Conservation (phyloP, 2,113 vertebrate species). For the Crocuta crocuta region DNA sequence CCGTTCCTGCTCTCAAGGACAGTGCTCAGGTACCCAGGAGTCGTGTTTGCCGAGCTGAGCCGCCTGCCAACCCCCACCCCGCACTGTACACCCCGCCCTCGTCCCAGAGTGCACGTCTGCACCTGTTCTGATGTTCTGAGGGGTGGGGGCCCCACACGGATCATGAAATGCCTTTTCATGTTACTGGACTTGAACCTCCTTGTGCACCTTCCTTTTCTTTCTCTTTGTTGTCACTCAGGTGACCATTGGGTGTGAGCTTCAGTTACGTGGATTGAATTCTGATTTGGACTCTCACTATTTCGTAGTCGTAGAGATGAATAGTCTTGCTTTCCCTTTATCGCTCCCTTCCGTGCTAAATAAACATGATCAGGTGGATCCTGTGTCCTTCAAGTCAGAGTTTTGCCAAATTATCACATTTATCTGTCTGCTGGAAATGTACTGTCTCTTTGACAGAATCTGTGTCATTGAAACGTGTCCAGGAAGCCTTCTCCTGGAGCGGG, state of each 20-base stretch:
- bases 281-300: not conserved
- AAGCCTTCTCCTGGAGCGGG: accelerated
- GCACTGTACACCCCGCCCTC: accelerated
- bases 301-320: accelerated
- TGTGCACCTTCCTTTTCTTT: not conserved
- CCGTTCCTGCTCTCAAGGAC: not conserved
- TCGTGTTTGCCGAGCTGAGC: not conserved
- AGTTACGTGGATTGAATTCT: accelerated
- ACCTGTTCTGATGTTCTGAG: too few relatives aligned
- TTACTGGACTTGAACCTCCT: not conserved
- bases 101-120: not conserved
- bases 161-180: too few relatives aligned
- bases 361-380: too few relatives aligned
- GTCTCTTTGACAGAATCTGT: not conserved
- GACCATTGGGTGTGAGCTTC: not conserved
- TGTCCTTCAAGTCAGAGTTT: not conserved
- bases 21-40: not conserved
- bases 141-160: not conserved
- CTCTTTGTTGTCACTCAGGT: not conserved
- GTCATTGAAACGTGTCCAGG: not conserved
- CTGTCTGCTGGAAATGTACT: not conserved
- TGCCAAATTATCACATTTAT: too few relatives aligned
- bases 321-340: too few relatives aligned
- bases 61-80: not conserved
- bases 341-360: too few relatives aligned